A percentile compares a stretch with the other conserved stretches of the same genome.
Conservation (phyloP, 2,113 vertebrate species). For the Chaenogobius annularis region DNA sequence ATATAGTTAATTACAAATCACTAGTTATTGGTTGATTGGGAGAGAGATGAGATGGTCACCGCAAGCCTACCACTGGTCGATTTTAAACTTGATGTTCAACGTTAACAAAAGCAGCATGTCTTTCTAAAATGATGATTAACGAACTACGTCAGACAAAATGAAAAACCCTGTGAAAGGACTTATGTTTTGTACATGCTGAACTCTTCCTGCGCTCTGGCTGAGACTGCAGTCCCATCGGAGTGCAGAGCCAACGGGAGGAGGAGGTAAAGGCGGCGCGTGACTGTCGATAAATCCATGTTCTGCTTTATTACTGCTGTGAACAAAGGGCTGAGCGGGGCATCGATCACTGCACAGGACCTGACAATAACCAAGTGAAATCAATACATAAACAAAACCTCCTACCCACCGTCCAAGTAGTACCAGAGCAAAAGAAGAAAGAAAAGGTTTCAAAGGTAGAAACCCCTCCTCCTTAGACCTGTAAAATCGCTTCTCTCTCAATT, state of each 20-base stretch:
- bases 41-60: too few relatives aligned
- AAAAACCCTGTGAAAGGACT: not conserved
- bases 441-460: too few relatives aligned
- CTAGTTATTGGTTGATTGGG: too few relatives aligned
- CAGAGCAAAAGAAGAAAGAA: too few relatives aligned
- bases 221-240: conserved; percentile 44
- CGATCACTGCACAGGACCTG: conserved; percentile 61
- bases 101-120: not conserved
- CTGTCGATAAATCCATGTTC: conserved; percentile 77
- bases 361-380: conserved; percentile 34
- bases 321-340: conserved; percentile 74
- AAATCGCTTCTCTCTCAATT: too few relatives aligned
- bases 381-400: conserved; percentile 47
- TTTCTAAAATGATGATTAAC: not conserved
- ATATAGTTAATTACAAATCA: too few relatives aligned
- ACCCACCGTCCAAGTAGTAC: too few relatives aligned
- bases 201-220: conserved; percentile 6
- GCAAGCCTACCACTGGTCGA: too few relatives aligned
- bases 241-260: conserved; percentile 45
- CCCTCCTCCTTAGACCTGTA: too few relatives aligned
- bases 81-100: not conserved
- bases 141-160: not conserved
- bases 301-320: conserved; percentile 80
- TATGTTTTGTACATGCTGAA: not conserved
- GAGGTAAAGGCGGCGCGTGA: conserved; percentile 68